phyloP scores from a whole-genome alignment of 2,113 vertebrate genomes.

The Eptesicus fuscus region DNA sequence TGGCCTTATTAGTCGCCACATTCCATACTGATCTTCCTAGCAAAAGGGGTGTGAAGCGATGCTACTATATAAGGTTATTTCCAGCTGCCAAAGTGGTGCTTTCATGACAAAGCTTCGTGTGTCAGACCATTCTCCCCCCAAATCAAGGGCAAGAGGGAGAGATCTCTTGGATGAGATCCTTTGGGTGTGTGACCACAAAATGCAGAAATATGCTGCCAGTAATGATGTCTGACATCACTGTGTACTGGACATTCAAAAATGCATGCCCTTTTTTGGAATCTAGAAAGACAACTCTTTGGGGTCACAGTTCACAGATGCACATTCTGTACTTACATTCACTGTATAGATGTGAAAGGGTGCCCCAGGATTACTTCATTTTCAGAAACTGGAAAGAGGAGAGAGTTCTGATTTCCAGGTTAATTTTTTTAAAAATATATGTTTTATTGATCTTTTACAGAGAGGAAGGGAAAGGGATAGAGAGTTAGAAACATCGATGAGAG shows the following conservation, averaged over 20 bases:
- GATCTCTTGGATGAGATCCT: background rate
- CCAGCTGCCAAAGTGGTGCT: background rate
- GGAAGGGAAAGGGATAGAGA: too few species aligned
- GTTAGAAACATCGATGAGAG: too few species aligned
- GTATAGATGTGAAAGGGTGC: background rate
- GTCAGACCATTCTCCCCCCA: background rate
- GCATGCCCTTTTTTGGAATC: background rate
- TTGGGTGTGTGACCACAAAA: background rate
- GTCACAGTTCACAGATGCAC: background rate
- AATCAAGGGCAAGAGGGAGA: background rate
- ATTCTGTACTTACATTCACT: background rate
- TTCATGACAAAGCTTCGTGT: background rate
- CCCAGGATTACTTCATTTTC: background rate
- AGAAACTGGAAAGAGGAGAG: background rate
- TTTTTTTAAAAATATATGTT: too few species aligned
- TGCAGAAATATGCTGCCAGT: background rate
- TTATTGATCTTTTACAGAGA: too few species aligned
- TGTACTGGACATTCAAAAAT: background rate
- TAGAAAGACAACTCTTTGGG: background rate
- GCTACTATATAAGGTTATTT: slow-evolving; percentile 31
- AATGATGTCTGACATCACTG: background rate
- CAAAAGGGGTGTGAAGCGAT: background rate
- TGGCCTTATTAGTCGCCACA: background rate
- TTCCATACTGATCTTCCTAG: background rate
- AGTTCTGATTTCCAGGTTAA: background rate